Evolutionary conservation across 1,140 invertebrate genomes (phyloP), one percentile per base, ranked within the genome.

Genomic region (Drosophila ambigua): DNA sequence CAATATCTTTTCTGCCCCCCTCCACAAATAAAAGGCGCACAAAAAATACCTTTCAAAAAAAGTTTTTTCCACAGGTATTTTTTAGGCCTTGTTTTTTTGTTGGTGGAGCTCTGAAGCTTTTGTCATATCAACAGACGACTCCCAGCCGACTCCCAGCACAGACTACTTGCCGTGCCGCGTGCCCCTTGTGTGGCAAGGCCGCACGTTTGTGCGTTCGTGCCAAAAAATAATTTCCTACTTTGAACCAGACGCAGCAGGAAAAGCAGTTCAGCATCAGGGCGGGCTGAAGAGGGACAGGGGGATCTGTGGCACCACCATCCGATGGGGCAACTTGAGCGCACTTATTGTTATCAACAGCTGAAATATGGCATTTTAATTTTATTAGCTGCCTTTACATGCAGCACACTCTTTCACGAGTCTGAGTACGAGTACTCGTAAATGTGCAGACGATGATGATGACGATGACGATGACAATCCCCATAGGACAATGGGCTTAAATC

Each of bases 321-420:
- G 54, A 66, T 55, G 63, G 67, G 79, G 55, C 74, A 65, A 83
- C 84, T 83, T 65, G 71, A 77, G 79, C 80, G 83, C 83, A 88
- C 83, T 88, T 88, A 88, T 88, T 88, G 83, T 88, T 88, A 88
- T 88, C 83, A 88, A 83, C 83, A 83, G 79, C 83, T 88, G 79
- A 88, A 88, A 88, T 88, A 88, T 88, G 83, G 83, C 83, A 88
- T 88, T 88, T 88, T 88, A 88, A 88, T 88, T 88, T 88, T 88
- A 88, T 88, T 88, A 88, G 83, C 83, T 88, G 83, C 79, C 82
- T 79, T 59, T 82, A 77, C 74, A 77, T 74, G 74, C 78, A 72
- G 61, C 67, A 67, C 73, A 71, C 67, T 69, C 26, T 45, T 35
- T n/a, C 20, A 50, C 64, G 65, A 69, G 68, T 28, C 7, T 6